phyloP scores from a whole-genome alignment of 2,113 vertebrate genomes.

The Nerophis lumbriciformis region DNA sequence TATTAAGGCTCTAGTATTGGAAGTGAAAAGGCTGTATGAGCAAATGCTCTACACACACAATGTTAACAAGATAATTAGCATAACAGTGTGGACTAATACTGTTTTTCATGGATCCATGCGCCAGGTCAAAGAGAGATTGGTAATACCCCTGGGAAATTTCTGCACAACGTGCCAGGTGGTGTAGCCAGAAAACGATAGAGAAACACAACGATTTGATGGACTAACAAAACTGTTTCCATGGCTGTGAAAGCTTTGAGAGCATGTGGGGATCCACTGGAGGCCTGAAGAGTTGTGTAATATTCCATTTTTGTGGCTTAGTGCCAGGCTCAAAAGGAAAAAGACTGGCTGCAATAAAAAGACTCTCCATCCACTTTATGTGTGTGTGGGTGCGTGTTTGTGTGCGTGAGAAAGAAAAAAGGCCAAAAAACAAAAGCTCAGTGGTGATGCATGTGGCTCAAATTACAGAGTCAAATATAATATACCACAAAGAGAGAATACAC shows the following conservation, averaged over 20 bases:
- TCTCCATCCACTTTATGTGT: constrained; percentile 7
- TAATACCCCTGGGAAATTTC: constrained; percentile 21
- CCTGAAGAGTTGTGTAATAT: constrained; percentile 15
- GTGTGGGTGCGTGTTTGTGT: background rate
- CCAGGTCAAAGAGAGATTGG: too few relatives aligned
- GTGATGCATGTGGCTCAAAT: constrained; percentile 25
- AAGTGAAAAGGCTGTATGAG: too few relatives aligned
- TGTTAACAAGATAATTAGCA: too few relatives aligned
- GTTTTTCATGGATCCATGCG: too few relatives aligned
- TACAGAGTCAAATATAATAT: constrained; percentile 15
- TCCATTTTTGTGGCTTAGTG: constrained; percentile 24
- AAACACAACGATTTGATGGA: constrained; percentile 14
- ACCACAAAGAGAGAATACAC: constrained; percentile 11
- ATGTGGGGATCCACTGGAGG: constrained; percentile 16
- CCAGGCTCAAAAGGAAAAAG: constrained; percentile 23
- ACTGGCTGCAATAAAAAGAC: constrained; percentile 24
- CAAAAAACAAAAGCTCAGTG: constrained; percentile 14
- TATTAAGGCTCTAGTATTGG: too few relatives aligned
- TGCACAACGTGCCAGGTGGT: constrained; percentile 29
- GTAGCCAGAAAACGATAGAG: constrained; percentile 10
- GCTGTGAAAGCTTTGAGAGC: constrained; percentile 17
- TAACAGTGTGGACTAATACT: too few relatives aligned
- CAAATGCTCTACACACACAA: too few relatives aligned
- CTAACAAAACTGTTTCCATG: constrained; percentile 23
- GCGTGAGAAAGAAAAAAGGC: constrained; percentile 3